Base-by-base conservation (phyloP, 2,888 invertebrate species). In the Pachydiplax longipennis region DNA sequence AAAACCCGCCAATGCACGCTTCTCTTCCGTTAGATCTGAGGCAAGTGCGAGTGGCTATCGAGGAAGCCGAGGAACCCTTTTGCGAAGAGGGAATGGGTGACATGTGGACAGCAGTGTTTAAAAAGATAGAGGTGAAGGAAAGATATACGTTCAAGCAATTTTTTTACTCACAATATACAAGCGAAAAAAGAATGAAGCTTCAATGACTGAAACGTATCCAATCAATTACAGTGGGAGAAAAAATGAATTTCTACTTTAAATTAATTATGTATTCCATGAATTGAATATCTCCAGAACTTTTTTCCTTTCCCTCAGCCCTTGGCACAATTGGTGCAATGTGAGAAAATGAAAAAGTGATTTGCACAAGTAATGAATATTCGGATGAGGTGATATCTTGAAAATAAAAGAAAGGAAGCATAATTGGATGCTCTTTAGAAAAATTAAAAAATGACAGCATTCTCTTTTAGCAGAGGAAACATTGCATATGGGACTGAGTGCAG, bases 141-240 rank as follows among this genome's bases (percentile, higher is more conserved):
- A 87, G 61, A 53, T 37, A 87, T 61, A 61, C 37, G 87, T 87
- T 87, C 87, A 87, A 87, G 87, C 18, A 87, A 37, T 87, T 87
- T 87, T 87, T 87, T 83, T 58, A 87, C 87, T 35, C 87, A 61
- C 37, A 65, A 87, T 61, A 61, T 35, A 87, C 31, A 61, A 83
- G 44, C 61, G 53, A 37, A 61, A 15, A 65, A 12, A 87, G 82
- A 53, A 53, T 40, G 31, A n/a, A 48, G 87, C 87, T 61, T 18
- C 87, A 83, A 87, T 87, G 87, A 35, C 61, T 87, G 87, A 87
- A 87, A 58, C 87, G 61, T 87, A 87, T 87, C 87, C 58, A 61
- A 37, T 87, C 65, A 87, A 22, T 87, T 61, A 22, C 35, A 87
- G 35, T 37, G 61, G 61, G 65, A n/a, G 53, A 53, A 61, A 65